Percentiles rank a stretch among this genome's conserved stretches.
These are phyloP conservation scores for Phyllostomus hastatus DNA, from an alignment of 2,113 vertebrate genomes.

Conservation along the genomic window DNA sequence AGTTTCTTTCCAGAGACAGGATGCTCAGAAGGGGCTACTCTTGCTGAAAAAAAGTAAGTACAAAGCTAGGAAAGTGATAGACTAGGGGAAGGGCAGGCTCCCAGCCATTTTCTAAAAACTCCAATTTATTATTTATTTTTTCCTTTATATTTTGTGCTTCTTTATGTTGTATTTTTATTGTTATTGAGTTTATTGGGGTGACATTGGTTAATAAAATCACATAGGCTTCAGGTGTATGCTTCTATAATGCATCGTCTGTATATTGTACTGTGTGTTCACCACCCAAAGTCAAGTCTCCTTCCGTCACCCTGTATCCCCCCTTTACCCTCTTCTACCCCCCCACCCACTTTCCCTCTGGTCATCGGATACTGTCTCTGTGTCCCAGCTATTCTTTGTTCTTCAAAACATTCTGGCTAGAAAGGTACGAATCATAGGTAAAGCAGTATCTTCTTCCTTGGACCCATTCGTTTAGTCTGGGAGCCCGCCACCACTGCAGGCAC, in stretches of 20 bases:
- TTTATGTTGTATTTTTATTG: neutral
- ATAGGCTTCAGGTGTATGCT: neutral
- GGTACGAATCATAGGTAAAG: neutral
- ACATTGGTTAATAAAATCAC: neutral
- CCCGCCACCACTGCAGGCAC: neutral
- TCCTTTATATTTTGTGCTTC: neutral
- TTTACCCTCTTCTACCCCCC: neutral
- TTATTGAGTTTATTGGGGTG: neutral
- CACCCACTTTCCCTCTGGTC: neutral
- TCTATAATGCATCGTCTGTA: neutral
- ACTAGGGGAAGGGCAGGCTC: neutral
- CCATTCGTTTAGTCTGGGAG: constrained; percentile 34
- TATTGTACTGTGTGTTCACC: neutral
- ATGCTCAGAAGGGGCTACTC: neutral
- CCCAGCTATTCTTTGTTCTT: constrained; percentile 30
- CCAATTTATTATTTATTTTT: neutral
- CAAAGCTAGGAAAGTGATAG: neutral
- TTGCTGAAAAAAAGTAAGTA: neutral
- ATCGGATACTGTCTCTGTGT: neutral
- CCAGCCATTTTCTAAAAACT: neutral
- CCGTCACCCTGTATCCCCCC: neutral
- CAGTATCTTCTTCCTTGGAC: neutral
- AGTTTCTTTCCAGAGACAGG: neutral
- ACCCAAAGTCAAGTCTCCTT: neutral
- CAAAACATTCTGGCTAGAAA: constrained; percentile 16